Conservation (phyloP, 2,888 invertebrate species). For the Agriopis leucophaearia region DNA sequence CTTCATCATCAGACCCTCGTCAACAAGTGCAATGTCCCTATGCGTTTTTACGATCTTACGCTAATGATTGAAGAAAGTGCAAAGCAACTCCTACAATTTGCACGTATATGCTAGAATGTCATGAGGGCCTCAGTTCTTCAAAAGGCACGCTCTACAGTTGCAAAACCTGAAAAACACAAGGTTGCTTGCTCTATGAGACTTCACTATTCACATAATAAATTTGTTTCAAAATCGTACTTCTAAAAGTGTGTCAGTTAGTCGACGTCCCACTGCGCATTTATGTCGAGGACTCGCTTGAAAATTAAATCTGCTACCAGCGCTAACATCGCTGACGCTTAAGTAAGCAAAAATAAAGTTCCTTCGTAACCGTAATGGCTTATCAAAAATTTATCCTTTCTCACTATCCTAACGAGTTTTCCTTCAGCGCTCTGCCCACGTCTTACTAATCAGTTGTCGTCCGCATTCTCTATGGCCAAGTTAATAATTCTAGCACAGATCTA, state of each 20-base stretch:
- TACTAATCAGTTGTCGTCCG: background rate
- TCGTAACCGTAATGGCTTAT: constrained; percentile 1
- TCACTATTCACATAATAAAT: background rate
- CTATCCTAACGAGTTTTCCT: background rate
- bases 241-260: constrained; percentile 2
- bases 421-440: background rate
- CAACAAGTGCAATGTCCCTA: no score
- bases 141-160: background rate
- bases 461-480: no score
- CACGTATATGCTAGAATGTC: no score
- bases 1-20: no score
- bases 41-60: no score
- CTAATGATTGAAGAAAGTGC: no score
- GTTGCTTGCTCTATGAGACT: background rate
- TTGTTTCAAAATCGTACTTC: constrained; percentile 4
- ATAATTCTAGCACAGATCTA: no score
- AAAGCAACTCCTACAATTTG: no score
- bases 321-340: constrained; percentile 8
- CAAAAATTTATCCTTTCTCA: background rate
- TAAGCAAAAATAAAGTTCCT: constrained; percentile 13
- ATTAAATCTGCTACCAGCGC: constrained; percentile 23
- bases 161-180: background rate
- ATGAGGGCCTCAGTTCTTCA: no score
- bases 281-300: constrained; percentile 31
- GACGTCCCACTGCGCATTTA: constrained; percentile 30